A percentile compares a stretch with the other conserved stretches of the same genome.
Evolutionary conservation across 1,140 invertebrate genomes (phyloP).

Genomic region (Venturia canescens): DNA sequence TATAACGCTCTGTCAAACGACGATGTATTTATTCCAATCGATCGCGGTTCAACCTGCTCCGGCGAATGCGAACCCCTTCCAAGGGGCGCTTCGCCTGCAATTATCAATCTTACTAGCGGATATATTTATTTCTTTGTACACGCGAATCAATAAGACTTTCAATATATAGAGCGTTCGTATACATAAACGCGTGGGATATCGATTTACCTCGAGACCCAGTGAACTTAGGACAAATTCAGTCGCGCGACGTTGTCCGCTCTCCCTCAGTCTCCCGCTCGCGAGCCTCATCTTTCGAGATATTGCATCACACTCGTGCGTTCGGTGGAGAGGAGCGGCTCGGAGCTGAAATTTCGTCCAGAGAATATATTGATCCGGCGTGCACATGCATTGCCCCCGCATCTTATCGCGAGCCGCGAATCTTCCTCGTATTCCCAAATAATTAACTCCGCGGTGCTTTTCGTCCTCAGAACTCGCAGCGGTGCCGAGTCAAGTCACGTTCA

Average conservation of each 20-base stretch:
- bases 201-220: constrained; percentile 11
- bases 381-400: neutral
- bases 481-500: too few species aligned
- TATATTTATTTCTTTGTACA: neutral
- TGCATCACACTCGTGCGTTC: neutral
- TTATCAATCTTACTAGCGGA: neutral
- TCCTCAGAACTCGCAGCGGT: neutral
- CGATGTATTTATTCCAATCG: too few species aligned
- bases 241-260: neutral
- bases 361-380: neutral
- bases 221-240: constrained; percentile 16
- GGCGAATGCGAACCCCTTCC: too few species aligned
- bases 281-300: constrained; percentile 7
- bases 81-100: neutral
- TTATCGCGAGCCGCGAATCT: neutral
- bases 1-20: too few species aligned
- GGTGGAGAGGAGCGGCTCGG: neutral
- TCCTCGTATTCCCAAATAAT: neutral
- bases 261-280: neutral
- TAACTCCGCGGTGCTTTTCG: neutral
- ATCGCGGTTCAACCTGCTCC: too few species aligned
- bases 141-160: neutral
- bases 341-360: neutral
- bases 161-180: neutral
- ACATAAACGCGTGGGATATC: neutral